phyloP scores from a whole-genome alignment of 2,113 vertebrate species.

The Scomber japonicus region DNA sequence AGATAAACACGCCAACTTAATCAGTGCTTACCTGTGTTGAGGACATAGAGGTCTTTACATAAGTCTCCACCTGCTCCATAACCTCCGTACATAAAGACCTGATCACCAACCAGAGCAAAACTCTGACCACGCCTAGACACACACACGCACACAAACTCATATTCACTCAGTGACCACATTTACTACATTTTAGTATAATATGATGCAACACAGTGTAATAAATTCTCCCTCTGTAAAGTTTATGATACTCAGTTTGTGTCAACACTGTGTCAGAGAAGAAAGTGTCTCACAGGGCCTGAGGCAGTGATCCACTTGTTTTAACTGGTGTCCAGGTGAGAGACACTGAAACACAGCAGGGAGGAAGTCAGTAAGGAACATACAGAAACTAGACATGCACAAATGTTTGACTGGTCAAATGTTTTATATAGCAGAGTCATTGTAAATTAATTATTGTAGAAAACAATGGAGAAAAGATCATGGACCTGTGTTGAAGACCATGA shows the following conservation, averaged over 20 bases:
- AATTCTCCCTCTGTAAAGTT: too few relatives aligned
- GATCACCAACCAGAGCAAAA: conserved; percentile 76
- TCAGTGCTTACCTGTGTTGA: conserved; percentile 79
- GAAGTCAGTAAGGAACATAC: not conserved
- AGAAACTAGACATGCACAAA: not conserved
- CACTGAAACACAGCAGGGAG: conserved; percentile 64
- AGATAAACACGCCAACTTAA: not conserved
- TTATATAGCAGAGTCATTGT: too few relatives aligned
- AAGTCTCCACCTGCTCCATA: conserved; percentile 69
- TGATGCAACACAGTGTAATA: too few relatives aligned
- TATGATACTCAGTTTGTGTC: not conserved
- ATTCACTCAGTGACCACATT: not conserved
- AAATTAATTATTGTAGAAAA: not conserved
- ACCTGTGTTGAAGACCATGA: conserved; percentile 85
- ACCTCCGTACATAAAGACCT: conserved; percentile 82
- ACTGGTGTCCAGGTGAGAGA: conserved; percentile 84
- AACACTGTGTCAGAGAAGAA: not conserved
- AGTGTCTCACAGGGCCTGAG: conserved; percentile 78
- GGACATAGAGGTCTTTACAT: conserved; percentile 74
- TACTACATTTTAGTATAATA: too few relatives aligned
- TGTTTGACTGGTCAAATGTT: too few relatives aligned
- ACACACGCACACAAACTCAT: conserved; percentile 10
- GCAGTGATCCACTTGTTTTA: conserved; percentile 77
- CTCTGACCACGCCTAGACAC: conserved; percentile 75
- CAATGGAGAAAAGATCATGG: not conserved